Percentiles rank a stretch among this genome's conserved stretches.
Conservation (phyloP, 2,888 invertebrate species). For the Phengaris arion region DNA sequence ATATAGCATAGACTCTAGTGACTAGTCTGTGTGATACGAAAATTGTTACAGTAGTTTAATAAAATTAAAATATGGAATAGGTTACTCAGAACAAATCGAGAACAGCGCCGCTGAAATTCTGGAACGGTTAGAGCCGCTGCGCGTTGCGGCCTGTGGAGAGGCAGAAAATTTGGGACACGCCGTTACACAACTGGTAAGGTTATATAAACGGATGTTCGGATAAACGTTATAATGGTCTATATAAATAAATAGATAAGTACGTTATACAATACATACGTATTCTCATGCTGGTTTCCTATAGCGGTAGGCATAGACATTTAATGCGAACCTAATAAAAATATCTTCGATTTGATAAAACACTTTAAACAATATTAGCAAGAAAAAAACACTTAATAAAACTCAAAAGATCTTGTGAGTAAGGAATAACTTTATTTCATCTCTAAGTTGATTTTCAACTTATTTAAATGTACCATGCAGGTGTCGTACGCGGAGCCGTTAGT, state of each 20-base stretch:
- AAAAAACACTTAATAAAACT: too few species aligned
- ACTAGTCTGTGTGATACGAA: too few species aligned
- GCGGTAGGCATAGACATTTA: too few species aligned
- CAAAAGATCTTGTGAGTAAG: too few species aligned
- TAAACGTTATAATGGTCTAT: background rate
- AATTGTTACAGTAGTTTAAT: background rate
- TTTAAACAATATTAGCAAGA: too few species aligned
- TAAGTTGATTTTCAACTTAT: background rate
- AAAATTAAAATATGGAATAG: constrained; percentile 47
- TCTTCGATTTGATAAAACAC: too few species aligned
- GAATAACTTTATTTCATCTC: background rate
- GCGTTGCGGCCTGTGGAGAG: constrained; percentile 91
- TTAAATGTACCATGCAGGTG: constrained; percentile 55
- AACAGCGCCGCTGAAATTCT: constrained; percentile 88
- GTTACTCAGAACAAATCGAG: constrained; percentile 88
- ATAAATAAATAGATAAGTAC: too few species aligned
- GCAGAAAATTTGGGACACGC: constrained; percentile 96
- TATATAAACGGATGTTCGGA: too few species aligned
- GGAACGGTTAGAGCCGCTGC: constrained; percentile 91
- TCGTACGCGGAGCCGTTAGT: constrained; percentile 93
- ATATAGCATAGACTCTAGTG: too few species aligned
- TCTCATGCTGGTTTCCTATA: too few species aligned
- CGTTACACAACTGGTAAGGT: constrained; percentile 84
- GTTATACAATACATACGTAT: too few species aligned
- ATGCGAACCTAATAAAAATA: too few species aligned